Conservation (phyloP, 2,113 vertebrate genomes). For the Psilopogon haemacephalus region DNA sequence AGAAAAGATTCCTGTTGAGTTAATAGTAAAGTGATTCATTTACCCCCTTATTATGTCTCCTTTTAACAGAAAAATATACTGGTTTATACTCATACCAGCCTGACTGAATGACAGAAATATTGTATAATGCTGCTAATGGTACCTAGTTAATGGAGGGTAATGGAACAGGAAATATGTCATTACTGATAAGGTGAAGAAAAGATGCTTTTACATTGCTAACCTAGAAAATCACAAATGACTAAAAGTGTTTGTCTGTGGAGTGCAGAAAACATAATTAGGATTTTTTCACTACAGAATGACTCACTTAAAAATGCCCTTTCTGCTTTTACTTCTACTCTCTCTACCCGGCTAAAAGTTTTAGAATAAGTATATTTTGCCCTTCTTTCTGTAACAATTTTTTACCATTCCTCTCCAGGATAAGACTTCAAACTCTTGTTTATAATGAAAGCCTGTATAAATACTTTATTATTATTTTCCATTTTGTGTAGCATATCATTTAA, state of each 20-base stretch:
- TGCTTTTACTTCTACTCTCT: background rate
- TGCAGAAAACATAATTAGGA: background rate
- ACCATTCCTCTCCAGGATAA: background rate
- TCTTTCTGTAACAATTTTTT: background rate
- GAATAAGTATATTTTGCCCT: background rate
- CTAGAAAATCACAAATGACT: background rate
- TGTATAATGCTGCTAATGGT: slow-evolving; percentile 2
- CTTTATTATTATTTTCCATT: background rate
- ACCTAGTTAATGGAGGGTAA: slow-evolving; percentile 15
- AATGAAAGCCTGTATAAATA: background rate
- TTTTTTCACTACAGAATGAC: background rate
- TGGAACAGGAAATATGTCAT: slow-evolving; percentile 41
- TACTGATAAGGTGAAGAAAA: slow-evolving; percentile 18
- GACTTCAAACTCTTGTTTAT: background rate
- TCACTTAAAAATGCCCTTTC: background rate
- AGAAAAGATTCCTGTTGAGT: background rate
- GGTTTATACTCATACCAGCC: background rate
- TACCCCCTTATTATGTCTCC: background rate
- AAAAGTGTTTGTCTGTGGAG: background rate
- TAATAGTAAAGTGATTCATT: background rate
- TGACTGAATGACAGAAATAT: slow-evolving; percentile 10
- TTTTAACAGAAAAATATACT: background rate
- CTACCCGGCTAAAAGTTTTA: background rate
- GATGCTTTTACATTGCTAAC: background rate
- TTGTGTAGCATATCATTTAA: background rate